Percentiles rank a stretch among this genome's conserved stretches.
phyloP scores from a whole-genome alignment of 2,888 invertebrate species.

The Diloba caeruleocephala region DNA sequence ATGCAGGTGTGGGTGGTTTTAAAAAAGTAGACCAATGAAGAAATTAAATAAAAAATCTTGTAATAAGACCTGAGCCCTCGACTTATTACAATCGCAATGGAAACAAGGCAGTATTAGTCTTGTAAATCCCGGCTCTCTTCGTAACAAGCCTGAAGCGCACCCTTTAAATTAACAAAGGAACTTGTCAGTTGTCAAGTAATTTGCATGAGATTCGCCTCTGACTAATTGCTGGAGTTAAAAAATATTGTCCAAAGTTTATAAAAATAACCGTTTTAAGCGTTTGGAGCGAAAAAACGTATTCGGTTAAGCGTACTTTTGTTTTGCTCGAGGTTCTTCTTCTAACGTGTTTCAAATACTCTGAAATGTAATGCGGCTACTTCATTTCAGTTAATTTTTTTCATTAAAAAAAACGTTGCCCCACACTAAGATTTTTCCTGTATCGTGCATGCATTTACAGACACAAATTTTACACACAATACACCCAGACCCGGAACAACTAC shows the following conservation, averaged over 20 bases:
- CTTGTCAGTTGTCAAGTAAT: conserved; percentile 73
- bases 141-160: conserved; percentile 26
- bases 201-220: conserved; percentile 75
- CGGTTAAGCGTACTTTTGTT: no score
- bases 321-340: no score
- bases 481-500: no score
- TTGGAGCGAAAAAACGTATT: no score
- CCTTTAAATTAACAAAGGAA: conserved; percentile 69
- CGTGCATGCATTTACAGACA: no score
- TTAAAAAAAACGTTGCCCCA: no score
- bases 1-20: no score
- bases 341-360: no score
- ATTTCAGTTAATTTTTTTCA: no score
- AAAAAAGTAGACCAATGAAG: not conserved
- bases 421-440: no score
- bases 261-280: not conserved
- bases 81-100: conserved; percentile 13
- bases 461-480: no score
- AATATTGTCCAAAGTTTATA: conserved; percentile 37
- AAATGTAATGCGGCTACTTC: no score
- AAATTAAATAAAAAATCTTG: not conserved
- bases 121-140: conserved; percentile 12
- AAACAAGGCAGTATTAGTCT: conserved; percentile 21
- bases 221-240: conserved; percentile 72
- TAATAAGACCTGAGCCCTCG: not conserved